phyloP scores from a whole-genome alignment of 2,797 vertebrate genomes.

The Odontamblyopus rebecca region DNA sequence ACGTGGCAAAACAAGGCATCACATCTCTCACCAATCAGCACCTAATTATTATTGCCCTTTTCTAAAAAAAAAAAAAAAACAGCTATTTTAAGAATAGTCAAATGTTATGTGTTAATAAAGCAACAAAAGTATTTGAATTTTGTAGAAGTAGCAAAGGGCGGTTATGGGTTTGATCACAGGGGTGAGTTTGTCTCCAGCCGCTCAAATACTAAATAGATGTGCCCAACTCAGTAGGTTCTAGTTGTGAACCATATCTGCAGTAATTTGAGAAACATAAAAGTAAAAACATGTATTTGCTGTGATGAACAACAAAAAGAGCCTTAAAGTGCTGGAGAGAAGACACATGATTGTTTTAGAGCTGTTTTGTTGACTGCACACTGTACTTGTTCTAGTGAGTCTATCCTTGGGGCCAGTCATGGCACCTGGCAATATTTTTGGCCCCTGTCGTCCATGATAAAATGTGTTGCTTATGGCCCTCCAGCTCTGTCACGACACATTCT shows the following conservation, averaged over 20 bases:
- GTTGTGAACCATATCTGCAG: background rate
- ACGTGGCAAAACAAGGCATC: background rate
- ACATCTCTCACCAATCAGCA: background rate
- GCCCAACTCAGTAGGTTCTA: background rate
- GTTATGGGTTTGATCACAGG: background rate
- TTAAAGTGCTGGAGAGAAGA: background rate
- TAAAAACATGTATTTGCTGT: background rate
- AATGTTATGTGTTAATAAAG: constrained; percentile 1
- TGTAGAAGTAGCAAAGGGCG: background rate
- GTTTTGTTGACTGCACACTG: background rate
- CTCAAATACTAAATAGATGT: no score
- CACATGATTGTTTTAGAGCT: background rate
- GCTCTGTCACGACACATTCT: constrained; percentile 3
- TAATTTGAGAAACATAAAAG: background rate
- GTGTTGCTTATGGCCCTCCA: constrained; percentile 11
- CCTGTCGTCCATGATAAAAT: constrained; percentile 1
- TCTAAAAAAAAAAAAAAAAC: background rate
- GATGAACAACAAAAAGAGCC: background rate
- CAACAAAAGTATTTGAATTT: background rate
- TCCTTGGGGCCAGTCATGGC: background rate
- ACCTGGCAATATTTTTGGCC: constrained; percentile 15
- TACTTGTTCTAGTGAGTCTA: background rate
- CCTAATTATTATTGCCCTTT: background rate
- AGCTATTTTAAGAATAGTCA: background rate
- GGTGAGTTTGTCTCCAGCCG: no score